phyloP scores from a whole-genome alignment of 2,113 vertebrate genomes.

The Brienomyrus longianalis region DNA sequence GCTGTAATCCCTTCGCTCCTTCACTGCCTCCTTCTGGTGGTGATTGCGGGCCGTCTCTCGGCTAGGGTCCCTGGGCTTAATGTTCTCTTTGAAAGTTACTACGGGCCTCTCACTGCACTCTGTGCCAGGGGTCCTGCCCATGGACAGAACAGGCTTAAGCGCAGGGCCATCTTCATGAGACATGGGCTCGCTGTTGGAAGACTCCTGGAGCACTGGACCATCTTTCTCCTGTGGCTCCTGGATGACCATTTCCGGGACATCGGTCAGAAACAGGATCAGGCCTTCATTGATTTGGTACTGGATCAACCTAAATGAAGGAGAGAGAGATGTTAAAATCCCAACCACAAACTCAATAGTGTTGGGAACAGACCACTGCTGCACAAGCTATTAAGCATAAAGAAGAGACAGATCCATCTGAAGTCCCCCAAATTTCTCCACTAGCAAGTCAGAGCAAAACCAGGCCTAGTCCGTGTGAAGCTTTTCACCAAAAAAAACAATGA shows the following conservation, averaged over 20 bases:
- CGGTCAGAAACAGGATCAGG: slow-evolving; percentile 82
- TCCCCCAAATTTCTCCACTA: neutral
- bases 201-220: slow-evolving; percentile 76
- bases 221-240: slow-evolving; percentile 85
- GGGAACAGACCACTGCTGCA: neutral
- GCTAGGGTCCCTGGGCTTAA: slow-evolving; percentile 82
- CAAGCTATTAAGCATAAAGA: neutral
- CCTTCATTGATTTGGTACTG: slow-evolving; percentile 79
- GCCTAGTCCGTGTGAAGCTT: neutral
- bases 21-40: slow-evolving; percentile 68
- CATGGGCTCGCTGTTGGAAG: slow-evolving; percentile 66
- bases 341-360: neutral
- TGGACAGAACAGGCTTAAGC: slow-evolving; percentile 85
- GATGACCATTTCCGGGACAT: slow-evolving; percentile 82
- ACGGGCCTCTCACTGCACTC: slow-evolving; percentile 80
- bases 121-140: slow-evolving; percentile 74
- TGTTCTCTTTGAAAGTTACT: slow-evolving; percentile 96
- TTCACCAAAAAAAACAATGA: neutral
- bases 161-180: slow-evolving; percentile 67
- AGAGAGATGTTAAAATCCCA: neutral
- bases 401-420: neutral
- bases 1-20: slow-evolving; percentile 71
- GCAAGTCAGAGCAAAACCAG: neutral
- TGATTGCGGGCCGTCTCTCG: slow-evolving; percentile 69
- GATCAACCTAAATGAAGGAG: slow-evolving; percentile 69